These are phyloP conservation scores for Oncorhynchus gorbuscha DNA, from an alignment of 2,113 vertebrate species.

Conservation along the genomic window DNA sequence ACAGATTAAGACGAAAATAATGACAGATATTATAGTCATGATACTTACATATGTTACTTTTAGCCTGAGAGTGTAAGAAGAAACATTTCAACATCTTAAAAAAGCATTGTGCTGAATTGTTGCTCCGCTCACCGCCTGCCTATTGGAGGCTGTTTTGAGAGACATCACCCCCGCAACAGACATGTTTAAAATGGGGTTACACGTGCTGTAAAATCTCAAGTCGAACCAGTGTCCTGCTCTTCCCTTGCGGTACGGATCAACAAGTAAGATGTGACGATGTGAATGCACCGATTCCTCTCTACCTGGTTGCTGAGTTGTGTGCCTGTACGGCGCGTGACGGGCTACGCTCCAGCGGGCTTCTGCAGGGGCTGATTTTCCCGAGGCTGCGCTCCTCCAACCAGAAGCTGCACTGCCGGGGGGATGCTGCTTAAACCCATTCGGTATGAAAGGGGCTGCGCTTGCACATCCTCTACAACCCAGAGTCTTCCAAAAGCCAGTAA, in stretches of 20 bases:
- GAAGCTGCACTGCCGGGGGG: too few species aligned
- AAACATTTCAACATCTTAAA: not conserved
- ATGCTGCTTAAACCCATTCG: too few species aligned
- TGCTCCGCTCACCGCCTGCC: constrained; percentile 1
- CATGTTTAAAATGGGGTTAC: not conserved
- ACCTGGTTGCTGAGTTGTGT: not conserved
- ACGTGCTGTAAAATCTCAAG: too few species aligned
- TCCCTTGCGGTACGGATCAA: constrained; percentile 65
- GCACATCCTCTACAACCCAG: too few species aligned
- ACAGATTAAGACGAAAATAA: too few species aligned
- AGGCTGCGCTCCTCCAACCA: too few species aligned
- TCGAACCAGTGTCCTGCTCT: too few species aligned
- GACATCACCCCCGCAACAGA: not conserved
- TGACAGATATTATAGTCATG: too few species aligned
- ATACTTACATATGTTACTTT: too few species aligned
- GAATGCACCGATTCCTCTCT: constrained; percentile 40
- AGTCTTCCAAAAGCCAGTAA: too few species aligned
- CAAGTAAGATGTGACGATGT: constrained; percentile 69
- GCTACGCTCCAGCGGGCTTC: constrained; percentile 42
- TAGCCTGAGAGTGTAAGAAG: not conserved
- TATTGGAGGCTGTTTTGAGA: constrained; percentile 39
- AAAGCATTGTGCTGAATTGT: not conserved
- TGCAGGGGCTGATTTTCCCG: constrained; percentile 37
- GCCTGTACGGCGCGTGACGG: constrained; percentile 13
- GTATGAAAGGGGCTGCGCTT: too few species aligned